phyloP scores from a whole-genome alignment of 1,140 invertebrate species.

The Leucophenga varia region DNA sequence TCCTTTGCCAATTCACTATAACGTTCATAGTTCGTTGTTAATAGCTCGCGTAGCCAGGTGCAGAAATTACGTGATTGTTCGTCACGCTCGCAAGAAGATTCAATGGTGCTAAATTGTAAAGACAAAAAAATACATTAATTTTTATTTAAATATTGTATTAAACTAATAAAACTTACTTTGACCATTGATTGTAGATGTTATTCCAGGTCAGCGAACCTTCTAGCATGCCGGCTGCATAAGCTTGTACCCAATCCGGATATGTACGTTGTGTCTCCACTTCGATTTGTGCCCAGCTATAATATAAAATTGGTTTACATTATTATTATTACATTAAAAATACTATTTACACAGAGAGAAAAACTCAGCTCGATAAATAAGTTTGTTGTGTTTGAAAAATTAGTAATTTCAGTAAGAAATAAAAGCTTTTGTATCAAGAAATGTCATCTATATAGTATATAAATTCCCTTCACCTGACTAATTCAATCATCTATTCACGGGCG shows the following conservation, averaged over 20 bases:
- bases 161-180: slow-evolving; percentile 49
- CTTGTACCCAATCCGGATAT: slow-evolving; percentile 76
- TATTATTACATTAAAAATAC: too few relatives aligned
- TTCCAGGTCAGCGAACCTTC: slow-evolving; percentile 82
- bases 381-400: too few relatives aligned
- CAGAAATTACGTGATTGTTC: slow-evolving; percentile 55
- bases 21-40: slow-evolving; percentile 64
- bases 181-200: slow-evolving; percentile 78
- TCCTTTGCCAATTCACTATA: slow-evolving; percentile 67
- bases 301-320: too few relatives aligned
- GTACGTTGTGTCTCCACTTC: slow-evolving; percentile 74
- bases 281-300: slow-evolving; percentile 71
- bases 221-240: slow-evolving; percentile 84
- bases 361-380: too few relatives aligned
- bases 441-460: too few relatives aligned
- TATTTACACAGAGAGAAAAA: too few relatives aligned
- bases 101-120: slow-evolving; percentile 70
- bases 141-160: background rate
- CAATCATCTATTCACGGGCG: too few relatives aligned
- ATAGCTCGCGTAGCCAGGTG: slow-evolving; percentile 41
- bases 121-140: background rate
- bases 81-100: slow-evolving; percentile 67
- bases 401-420: too few relatives aligned
- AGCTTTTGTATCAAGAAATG: too few relatives aligned
- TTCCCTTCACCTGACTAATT: too few relatives aligned